phyloP scores from a whole-genome alignment of 64 coral and sea anemone genomes.

The Dendrophyllia cribrosa region DNA sequence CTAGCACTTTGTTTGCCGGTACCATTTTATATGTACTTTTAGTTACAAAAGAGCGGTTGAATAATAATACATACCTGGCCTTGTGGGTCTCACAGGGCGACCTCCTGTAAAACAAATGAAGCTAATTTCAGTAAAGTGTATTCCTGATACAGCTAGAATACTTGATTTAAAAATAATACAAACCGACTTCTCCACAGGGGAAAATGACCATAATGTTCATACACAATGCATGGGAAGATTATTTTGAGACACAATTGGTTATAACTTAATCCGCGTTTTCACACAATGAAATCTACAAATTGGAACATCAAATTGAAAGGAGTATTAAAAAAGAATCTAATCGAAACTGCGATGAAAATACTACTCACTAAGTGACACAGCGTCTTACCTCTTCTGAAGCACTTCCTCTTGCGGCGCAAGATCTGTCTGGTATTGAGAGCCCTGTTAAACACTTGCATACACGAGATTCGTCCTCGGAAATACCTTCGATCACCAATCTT shows the following conservation, averaged over 20 bases:
- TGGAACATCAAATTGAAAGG: no score
- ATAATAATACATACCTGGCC: background rate
- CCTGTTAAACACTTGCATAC: constrained; percentile 50
- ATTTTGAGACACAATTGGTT: no score
- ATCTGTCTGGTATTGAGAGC: constrained; percentile 31
- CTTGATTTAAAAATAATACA: background rate
- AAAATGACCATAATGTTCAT: no score
- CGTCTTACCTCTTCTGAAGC: background rate
- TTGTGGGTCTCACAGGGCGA: background rate
- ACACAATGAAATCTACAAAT: no score
- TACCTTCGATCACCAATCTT: constrained; percentile 6
- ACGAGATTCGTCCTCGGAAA: constrained; percentile 51
- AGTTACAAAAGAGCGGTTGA: no score
- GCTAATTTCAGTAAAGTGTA: background rate
- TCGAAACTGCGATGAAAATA: no score
- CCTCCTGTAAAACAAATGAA: background rate
- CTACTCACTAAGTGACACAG: background rate
- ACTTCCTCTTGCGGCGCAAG: background rate
- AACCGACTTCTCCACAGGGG: no score
- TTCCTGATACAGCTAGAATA: no score
- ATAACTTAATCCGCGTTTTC: no score
- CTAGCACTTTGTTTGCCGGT: background rate
- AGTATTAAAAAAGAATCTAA: no score
- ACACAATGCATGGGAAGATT: no score
- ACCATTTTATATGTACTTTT: background rate